These are phyloP conservation scores for Agrochola litura DNA, from an alignment of 2,888 invertebrate species.

Conservation along the genomic window DNA sequence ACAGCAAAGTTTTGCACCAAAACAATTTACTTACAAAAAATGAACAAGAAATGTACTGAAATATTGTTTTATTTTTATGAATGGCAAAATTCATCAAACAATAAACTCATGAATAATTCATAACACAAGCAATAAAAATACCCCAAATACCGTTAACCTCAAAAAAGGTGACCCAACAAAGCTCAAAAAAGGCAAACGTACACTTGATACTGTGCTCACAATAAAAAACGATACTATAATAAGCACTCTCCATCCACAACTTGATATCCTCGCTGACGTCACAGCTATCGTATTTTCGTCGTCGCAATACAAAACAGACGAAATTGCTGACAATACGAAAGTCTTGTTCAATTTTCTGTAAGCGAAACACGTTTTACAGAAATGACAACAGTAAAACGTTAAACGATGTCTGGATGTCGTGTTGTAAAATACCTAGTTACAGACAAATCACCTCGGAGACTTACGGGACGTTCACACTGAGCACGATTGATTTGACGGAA, in stretches of 20 bases:
- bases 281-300: conserved; percentile 57
- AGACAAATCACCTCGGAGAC: conserved; percentile 55
- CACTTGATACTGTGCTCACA: conserved; percentile 44
- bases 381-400: conserved; percentile 74
- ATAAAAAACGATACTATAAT: conserved; percentile 57
- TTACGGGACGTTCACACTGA: conserved; percentile 31
- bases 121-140: conserved; percentile 8
- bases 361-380: conserved; percentile 76
- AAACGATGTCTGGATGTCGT: conserved; percentile 64
- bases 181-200: conserved; percentile 37
- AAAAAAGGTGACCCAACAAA: conserved; percentile 34
- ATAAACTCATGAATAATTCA: conserved; percentile 38
- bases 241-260: conserved; percentile 55
- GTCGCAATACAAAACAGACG: conserved; percentile 54
- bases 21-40: too few species aligned
- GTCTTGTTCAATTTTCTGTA: conserved; percentile 67
- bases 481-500: conserved; percentile 21
- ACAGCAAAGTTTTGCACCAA: neutral
- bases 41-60: neutral
- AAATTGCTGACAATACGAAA: conserved; percentile 62
- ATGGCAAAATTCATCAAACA: neutral
- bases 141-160: conserved; percentile 17
- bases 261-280: conserved; percentile 60
- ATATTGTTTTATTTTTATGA: neutral
- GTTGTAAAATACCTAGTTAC: conserved; percentile 70